Base-by-base conservation (phyloP, 2,113 vertebrate genomes). In the Hystrix brachyura region DNA sequence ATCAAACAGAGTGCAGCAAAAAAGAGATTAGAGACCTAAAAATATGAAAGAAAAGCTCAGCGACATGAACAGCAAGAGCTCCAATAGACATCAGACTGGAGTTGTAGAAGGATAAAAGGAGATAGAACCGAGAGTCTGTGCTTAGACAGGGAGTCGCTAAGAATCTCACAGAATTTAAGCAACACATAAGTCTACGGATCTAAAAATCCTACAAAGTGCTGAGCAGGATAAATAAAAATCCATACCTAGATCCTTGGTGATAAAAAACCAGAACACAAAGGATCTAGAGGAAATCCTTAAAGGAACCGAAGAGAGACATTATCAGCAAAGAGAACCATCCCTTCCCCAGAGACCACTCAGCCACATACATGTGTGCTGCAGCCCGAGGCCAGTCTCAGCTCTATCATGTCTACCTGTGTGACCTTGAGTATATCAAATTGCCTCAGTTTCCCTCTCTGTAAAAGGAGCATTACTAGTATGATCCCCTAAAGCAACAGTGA, bases 231-330 rank as follows among this genome's bases (percentile, higher is more conserved):
- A 92, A 51, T 46, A 19, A 64, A 57, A 85, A 43, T 17, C 82
- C 10, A 18, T 51, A 51, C 29, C 60, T 69, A 55, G 32, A 84
- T 60, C 53, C 59, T 43, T 43, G 34, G 55, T 25, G 5, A 34
- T 80, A 57, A 96, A 91, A 92, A 27, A 90, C 69, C 29, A 79
- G 86, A 88, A 89, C 46, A 62, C 27, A 60, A 38, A 89, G 32
- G n/a, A 93, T 65, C 57, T 48, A 92, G 62, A 91, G 27, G 87
- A 91, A 72, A 80, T 65, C n/a, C 53, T 78, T 91, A 57, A 65
- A 69, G 64, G 27, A 19, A 84, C 71, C 48, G 1, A 29, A 32
- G n/a, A 79, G 12, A 87, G 51, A 65, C 46, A 57, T 62, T 34
- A 29, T 46, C 21, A 21, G 32, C 1, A 46, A 76, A 27, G n/a